Evolutionary conservation across 2,888 invertebrate genomes (phyloP), one percentile per base, ranked within the genome.

Genomic region (Chymomyza amoena): DNA sequence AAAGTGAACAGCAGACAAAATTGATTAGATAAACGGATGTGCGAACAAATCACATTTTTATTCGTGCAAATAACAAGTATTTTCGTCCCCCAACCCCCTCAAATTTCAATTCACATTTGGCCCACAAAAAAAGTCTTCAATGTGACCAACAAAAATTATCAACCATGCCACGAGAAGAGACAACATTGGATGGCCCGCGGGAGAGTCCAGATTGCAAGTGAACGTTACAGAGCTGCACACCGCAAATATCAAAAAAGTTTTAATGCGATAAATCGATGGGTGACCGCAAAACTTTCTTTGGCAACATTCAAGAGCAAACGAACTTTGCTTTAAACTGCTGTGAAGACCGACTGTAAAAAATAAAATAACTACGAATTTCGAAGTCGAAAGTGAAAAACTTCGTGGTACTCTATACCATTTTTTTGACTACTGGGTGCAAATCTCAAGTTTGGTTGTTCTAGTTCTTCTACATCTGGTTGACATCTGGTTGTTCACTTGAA

Each of bases 221-320:
- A 13, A 13, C 60, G 60, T 67, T 54, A 16, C 65, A 45, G 4
- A 65, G 56, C 54, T 62, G 2, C 20, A 50, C 59, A 57, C 32
- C 20, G 16, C 64, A 56, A 83, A 83, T 71, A 80, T 76, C 81
- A 36, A 5, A 71, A 86, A 83, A 83, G 72, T 83, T 83, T 81
- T 86, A 83, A 83, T 83, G 88, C 83, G 81, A 84, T 75, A 83
- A 83, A 83, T 83, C 83, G 83, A 83, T 88, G 84, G 77, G 86
- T 88, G 88, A 86, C 83, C 88, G 77, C 83, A 88, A 66, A 83
- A 78, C 69, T 64, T 56, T 64, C 63, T 59, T 78, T 72, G 79
- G 20, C 54, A 54, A 88, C 86, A 80, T 76, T 83, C 84, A 74
- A 32, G 67, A 74, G 80, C 72, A 70, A 72, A 84, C 71, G 74